phyloP scores from a whole-genome alignment of 1,140 invertebrate species.

The Drosophila takahashii region DNA sequence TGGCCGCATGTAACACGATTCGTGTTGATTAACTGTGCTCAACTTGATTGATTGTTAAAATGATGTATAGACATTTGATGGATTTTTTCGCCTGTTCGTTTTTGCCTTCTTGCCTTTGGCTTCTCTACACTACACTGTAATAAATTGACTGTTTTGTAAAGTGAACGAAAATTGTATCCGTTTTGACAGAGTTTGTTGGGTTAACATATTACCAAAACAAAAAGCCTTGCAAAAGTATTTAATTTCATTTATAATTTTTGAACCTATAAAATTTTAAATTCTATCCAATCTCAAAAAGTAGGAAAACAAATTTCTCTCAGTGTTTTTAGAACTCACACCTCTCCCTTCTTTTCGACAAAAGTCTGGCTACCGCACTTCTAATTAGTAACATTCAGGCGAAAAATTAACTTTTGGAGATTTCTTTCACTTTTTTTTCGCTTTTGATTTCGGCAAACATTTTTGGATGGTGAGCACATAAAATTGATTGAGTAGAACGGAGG shows the following conservation, averaged over 20 bases:
- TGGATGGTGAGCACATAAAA: constrained; percentile 36
- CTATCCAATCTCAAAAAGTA: too few species aligned
- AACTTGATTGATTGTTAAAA: constrained; percentile 81
- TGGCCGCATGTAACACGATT: constrained; percentile 76
- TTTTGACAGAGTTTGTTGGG: too few species aligned
- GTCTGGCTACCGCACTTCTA: constrained; percentile 48
- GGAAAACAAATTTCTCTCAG: too few species aligned
- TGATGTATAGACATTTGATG: constrained; percentile 78
- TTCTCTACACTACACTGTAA: constrained; percentile 2
- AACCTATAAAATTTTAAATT: too few species aligned
- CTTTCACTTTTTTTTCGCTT: constrained; percentile 25
- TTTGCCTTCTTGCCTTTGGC: constrained; percentile 32
- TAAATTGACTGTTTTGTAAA: too few species aligned
- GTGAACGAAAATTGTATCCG: too few species aligned
- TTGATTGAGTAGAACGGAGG: constrained; percentile 48
- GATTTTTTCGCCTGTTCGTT: constrained; percentile 43
- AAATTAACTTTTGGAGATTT: constrained; percentile 60
- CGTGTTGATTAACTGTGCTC: constrained; percentile 78
- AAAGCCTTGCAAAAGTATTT: too few species aligned
- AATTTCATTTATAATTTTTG: too few species aligned
- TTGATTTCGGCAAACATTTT: constrained; percentile 25
- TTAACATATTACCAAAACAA: too few species aligned
- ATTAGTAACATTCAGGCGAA: constrained; percentile 73
- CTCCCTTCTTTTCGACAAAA: not conserved
- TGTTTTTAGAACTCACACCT: constrained; percentile 26